phyloP scores from a whole-genome alignment of 2,888 invertebrate species.

The Drosophila melanosoma region DNA sequence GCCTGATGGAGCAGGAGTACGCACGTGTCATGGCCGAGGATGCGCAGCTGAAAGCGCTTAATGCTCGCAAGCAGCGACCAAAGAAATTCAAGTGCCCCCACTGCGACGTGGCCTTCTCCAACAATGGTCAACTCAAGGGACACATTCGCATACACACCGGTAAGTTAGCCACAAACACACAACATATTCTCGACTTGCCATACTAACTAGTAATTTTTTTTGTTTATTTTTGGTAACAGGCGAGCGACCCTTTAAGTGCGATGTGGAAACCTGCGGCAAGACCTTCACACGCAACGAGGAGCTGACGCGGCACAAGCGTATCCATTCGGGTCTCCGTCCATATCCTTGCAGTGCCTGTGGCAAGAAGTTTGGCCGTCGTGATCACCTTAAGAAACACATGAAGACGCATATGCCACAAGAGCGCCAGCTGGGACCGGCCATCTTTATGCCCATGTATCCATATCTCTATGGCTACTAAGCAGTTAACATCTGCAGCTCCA shows the following conservation, averaged over 20 bases:
- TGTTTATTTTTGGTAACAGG: slow-evolving; percentile 85
- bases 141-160: slow-evolving; percentile 96
- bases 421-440: slow-evolving; percentile 87
- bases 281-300: slow-evolving; percentile 97
- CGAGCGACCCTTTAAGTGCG: slow-evolving; percentile 95
- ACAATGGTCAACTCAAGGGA: slow-evolving; percentile 96
- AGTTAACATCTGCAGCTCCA: slow-evolving; percentile 28
- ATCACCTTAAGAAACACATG: slow-evolving; percentile 97
- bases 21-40: slow-evolving; percentile 90
- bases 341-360: slow-evolving; percentile 95
- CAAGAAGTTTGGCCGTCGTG: slow-evolving; percentile 96
- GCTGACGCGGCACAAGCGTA: slow-evolving; percentile 94
- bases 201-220: slow-evolving; percentile 32
- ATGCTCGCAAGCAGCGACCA: slow-evolving; percentile 91
- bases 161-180: slow-evolving; percentile 76
- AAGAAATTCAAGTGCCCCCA: slow-evolving; percentile 96
- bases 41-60: slow-evolving; percentile 89
- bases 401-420: slow-evolving; percentile 91
- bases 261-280: slow-evolving; percentile 93
- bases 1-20: slow-evolving; percentile 89
- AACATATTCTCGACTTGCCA: background rate
- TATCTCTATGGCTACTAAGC: slow-evolving; percentile 87
- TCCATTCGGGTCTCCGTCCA: slow-evolving; percentile 94
- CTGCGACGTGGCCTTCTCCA: slow-evolving; percentile 96
- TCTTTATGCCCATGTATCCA: slow-evolving; percentile 87